phyloP scores from a whole-genome alignment of 2,888 invertebrate genomes.

The Ferdinandea cuprea region DNA sequence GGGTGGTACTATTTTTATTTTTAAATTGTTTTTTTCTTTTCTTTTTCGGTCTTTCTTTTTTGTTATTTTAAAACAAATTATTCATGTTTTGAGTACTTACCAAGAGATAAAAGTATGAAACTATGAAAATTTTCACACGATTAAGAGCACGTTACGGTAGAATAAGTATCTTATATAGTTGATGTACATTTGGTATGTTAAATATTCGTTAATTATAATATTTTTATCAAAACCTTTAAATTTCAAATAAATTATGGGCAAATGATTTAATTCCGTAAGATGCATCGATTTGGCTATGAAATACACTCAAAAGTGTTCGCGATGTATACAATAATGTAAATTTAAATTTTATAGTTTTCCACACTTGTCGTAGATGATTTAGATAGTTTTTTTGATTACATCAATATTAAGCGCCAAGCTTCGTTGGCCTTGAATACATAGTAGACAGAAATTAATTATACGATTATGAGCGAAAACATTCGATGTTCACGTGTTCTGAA shows the following conservation, averaged over 20 bases:
- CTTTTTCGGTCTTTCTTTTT: no score
- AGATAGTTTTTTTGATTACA: neutral
- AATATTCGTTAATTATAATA: neutral
- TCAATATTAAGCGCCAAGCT: neutral
- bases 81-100: neutral
- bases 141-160: neutral
- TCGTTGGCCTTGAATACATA: neutral
- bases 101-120: neutral
- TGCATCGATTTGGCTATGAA: neutral
- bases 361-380: neutral
- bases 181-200: neutral
- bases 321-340: neutral
- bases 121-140: constrained; percentile 9
- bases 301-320: neutral
- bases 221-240: neutral
- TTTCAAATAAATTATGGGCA: neutral
- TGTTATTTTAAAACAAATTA: neutral
- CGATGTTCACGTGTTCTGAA: neutral
- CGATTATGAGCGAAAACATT: neutral
- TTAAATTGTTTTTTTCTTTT: neutral
- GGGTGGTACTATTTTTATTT: neutral
- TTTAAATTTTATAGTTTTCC: neutral
- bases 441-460: neutral
- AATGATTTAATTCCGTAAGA: neutral
- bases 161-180: neutral